phyloP scores from a whole-genome alignment of 2,797 vertebrate species.

The Orientallactaga sibirica region DNA sequence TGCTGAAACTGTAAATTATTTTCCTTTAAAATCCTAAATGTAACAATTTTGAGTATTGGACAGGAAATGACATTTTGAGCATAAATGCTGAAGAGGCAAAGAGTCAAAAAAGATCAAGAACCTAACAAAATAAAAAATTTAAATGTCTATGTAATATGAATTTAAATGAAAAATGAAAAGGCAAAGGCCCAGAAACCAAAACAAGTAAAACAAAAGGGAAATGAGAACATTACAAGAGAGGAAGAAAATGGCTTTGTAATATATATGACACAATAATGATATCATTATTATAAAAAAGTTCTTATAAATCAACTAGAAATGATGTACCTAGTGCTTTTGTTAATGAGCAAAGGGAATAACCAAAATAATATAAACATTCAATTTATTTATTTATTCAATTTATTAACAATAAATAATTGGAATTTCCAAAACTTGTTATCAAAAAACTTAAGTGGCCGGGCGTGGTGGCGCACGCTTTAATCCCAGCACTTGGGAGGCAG shows the following conservation, averaged over 20 bases:
- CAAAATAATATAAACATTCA: neutral
- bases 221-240: slow-evolving; percentile 7
- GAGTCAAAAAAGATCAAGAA: neutral
- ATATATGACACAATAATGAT: neutral
- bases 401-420: neutral
- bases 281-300: neutral
- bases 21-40: neutral
- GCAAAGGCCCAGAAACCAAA: neutral
- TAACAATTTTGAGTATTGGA: neutral
- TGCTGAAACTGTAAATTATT: neutral
- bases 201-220: neutral
- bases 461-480: too few relatives aligned
- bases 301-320: neutral
- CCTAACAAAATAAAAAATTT: neutral
- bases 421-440: neutral
- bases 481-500: too few relatives aligned
- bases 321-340: neutral
- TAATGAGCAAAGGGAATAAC: neutral
- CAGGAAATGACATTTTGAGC: neutral
- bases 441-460: neutral
- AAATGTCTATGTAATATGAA: neutral
- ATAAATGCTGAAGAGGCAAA: neutral
- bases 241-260: neutral
- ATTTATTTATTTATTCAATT: neutral
- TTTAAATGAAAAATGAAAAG: neutral